Percentiles rank a stretch among this genome's conserved stretches.
These are phyloP conservation scores for Thymelicus lineola DNA, from an alignment of 2,888 invertebrate species.

Conservation along the genomic window DNA sequence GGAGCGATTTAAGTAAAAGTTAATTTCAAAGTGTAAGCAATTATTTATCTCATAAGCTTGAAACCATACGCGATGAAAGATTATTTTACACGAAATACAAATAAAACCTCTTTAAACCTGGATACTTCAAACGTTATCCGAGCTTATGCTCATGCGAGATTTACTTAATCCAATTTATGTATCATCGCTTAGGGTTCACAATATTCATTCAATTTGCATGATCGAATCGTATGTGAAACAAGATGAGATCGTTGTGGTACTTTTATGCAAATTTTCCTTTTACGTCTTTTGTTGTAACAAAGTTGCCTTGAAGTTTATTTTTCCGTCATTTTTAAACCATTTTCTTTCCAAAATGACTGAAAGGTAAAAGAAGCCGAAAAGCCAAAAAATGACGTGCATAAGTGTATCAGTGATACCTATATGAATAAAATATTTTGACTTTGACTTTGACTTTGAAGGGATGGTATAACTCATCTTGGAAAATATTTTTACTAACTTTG, in stretches of 20 bases:
- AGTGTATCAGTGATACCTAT: too few relatives aligned
- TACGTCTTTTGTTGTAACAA: too few relatives aligned
- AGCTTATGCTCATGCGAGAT: constrained; percentile 24
- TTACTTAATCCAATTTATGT: constrained; percentile 32
- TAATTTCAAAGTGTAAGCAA: not conserved
- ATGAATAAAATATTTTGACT: too few relatives aligned
- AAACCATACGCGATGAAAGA: constrained; percentile 8
- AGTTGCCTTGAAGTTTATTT: not conserved
- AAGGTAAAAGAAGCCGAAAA: too few relatives aligned
- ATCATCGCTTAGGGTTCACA: constrained; percentile 6
- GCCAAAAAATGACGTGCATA: too few relatives aligned
- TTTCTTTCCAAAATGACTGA: too few relatives aligned
- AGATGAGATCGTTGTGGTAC: not conserved
- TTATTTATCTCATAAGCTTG: not conserved
- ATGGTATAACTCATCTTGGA: too few relatives aligned
- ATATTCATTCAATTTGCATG: not conserved
- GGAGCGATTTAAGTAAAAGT: too few relatives aligned
- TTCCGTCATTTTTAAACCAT: not conserved
- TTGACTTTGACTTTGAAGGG: too few relatives aligned
- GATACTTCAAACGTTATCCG: constrained; percentile 25
- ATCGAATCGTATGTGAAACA: not conserved
- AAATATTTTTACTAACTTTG: too few relatives aligned
- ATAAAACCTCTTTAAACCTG: constrained; percentile 28
- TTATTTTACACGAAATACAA: constrained; percentile 19
- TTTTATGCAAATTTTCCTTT: not conserved